Conservation (phyloP, 2,113 vertebrate species). For the Tapirus terrestris region DNA sequence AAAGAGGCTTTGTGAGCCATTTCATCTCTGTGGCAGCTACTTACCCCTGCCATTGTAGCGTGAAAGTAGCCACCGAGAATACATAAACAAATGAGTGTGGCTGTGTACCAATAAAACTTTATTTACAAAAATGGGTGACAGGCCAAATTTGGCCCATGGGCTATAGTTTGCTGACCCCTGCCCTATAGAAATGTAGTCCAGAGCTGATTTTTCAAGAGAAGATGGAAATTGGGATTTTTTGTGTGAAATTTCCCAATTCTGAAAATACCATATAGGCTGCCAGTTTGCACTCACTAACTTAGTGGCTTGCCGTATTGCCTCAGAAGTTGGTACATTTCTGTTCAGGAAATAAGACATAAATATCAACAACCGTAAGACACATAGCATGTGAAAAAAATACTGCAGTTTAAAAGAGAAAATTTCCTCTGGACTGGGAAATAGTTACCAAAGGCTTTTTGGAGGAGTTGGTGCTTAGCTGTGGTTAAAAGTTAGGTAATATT, state of each 20-base stretch:
- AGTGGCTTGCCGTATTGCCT: neutral
- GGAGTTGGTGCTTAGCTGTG: neutral
- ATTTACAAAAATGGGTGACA: neutral
- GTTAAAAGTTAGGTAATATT: neutral
- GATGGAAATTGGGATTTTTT: neutral
- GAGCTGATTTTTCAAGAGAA: neutral
- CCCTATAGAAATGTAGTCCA: neutral
- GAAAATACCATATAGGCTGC: neutral
- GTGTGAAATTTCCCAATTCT: neutral
- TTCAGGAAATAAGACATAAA: neutral
- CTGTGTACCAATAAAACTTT: conserved; percentile 8
- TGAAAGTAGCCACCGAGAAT: neutral
- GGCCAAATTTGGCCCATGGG: neutral
- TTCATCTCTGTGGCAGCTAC: neutral
- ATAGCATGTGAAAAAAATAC: neutral
- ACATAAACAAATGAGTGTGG: neutral
- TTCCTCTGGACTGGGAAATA: neutral
- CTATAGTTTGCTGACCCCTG: neutral
- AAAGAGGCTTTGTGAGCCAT: neutral
- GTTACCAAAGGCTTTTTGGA: neutral
- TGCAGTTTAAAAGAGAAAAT: neutral
- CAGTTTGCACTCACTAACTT: neutral
- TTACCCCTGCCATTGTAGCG: neutral
- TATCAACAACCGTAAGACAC: neutral
- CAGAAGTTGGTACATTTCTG: neutral